Evolutionary conservation across 35 echinoderm and acorn worm genomes (phyloP).

Genomic region (Patiria miniata): DNA sequence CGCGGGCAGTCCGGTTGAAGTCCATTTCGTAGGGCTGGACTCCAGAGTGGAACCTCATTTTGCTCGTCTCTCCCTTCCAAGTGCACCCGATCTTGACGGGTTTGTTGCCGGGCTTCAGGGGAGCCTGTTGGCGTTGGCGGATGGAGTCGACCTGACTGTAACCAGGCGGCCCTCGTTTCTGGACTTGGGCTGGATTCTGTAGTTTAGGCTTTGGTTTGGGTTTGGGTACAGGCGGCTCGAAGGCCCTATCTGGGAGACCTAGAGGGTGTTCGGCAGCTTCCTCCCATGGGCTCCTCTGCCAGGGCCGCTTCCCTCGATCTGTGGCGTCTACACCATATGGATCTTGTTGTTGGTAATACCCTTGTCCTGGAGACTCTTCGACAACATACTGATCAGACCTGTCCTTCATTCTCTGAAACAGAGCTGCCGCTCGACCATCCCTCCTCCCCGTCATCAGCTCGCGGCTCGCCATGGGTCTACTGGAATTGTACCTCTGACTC

Average conservation of each 20-base stretch:
- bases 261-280: slow-evolving; percentile 43
- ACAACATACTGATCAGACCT: slow-evolving; percentile 89
- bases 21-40: slow-evolving; percentile 34
- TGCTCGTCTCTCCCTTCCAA: slow-evolving; percentile 11
- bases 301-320: neutral
- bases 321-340: neutral
- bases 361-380: slow-evolving; percentile 62
- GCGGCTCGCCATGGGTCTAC: neutral
- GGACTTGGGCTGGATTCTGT: slow-evolving; percentile 5
- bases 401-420: slow-evolving; percentile 76
- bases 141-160: slow-evolving; percentile 2
- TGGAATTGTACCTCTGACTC: neutral
- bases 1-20: slow-evolving; percentile 32
- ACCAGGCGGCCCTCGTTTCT: neutral
- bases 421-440: slow-evolving; percentile 65
- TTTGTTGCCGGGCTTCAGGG: neutral
- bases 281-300: slow-evolving; percentile 54
- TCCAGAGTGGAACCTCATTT: slow-evolving; percentile 17
- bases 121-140: slow-evolving; percentile 5
- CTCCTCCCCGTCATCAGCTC: slow-evolving; percentile 8
- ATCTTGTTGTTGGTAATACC: neutral
- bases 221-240: neutral
- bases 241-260: slow-evolving; percentile 36
- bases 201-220: slow-evolving; percentile 17
- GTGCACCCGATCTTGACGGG: neutral